Percentiles rank a stretch among this genome's conserved stretches.
phyloP scores from a whole-genome alignment of 2,888 invertebrate species.

The Acleris emargana region DNA sequence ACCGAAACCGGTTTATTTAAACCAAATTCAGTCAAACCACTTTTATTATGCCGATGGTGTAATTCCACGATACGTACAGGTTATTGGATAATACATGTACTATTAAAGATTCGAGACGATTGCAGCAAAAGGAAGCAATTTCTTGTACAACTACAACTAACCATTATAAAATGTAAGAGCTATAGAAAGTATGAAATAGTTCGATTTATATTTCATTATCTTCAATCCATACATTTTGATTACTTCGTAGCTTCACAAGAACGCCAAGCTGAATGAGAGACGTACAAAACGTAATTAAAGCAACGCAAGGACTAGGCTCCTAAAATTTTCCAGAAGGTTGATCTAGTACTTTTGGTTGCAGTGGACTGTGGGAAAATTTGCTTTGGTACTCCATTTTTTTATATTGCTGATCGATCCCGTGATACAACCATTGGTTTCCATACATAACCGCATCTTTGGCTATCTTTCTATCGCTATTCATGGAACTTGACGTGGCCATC shows the following conservation, averaged over 20 bases:
- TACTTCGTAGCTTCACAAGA: no score
- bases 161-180: neutral
- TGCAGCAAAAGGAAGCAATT: constrained; percentile 16
- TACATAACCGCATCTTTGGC: constrained; percentile 59
- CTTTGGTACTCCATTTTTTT: constrained; percentile 47
- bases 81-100: constrained; percentile 17
- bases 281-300: no score
- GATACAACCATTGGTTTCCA: constrained; percentile 59
- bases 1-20: constrained; percentile 21
- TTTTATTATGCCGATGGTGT: constrained; percentile 23
- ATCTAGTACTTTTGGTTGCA: neutral
- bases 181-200: constrained; percentile 1
- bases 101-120: constrained; percentile 19
- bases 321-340: neutral
- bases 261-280: no score
- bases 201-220: neutral
- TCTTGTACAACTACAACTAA: constrained; percentile 2
- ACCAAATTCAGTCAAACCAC: constrained; percentile 29
- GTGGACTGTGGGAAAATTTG: constrained; percentile 45
- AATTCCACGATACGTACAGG: constrained; percentile 9
- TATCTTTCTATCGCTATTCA: constrained; percentile 50
- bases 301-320: no score
- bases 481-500: constrained; percentile 52
- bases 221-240: neutral
- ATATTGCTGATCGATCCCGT: constrained; percentile 35